Evolutionary conservation across 2,113 vertebrate genomes (phyloP).

Genomic region (Microcebus lehilahytsara): DNA sequence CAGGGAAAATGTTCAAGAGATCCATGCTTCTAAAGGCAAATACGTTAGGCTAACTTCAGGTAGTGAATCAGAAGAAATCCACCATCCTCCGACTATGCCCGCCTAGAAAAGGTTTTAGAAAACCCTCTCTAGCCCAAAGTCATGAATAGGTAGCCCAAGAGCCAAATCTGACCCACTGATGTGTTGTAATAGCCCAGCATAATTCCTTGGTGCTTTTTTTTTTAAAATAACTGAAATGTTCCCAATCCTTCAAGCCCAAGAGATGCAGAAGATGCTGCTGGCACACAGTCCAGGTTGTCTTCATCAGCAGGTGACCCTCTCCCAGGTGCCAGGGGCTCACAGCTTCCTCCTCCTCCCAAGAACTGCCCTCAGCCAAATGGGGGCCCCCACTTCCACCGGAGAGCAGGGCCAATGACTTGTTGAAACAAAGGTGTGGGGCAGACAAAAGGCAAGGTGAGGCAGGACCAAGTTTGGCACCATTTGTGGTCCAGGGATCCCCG

Average conservation of each 20-base stretch:
- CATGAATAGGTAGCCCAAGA: not conserved
- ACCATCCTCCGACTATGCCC: not conserved
- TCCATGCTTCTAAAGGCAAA: not conserved
- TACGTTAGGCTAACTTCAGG: not conserved
- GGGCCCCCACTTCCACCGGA: not conserved
- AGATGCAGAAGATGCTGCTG: accelerated
- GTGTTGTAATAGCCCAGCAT: not conserved
- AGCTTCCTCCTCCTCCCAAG: not conserved
- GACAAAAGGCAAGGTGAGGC: not conserved
- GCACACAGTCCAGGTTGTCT: not conserved
- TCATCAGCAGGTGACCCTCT: not conserved
- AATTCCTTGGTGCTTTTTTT: not conserved
- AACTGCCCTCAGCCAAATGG: not conserved
- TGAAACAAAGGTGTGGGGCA: accelerated
- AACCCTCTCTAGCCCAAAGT: not conserved
- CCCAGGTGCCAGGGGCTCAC: not conserved
- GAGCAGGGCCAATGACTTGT: not conserved
- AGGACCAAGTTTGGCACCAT: not conserved
- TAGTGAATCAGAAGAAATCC: not conserved
- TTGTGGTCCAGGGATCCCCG: accelerated
- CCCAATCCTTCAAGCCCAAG: not conserved
- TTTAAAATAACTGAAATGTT: not conserved
- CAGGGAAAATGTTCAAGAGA: not conserved
- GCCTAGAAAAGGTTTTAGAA: not conserved
- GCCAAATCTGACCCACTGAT: not conserved